Conservation (phyloP, 2,113 vertebrate species). For the Boulengeromyrus knoepffleri region DNA sequence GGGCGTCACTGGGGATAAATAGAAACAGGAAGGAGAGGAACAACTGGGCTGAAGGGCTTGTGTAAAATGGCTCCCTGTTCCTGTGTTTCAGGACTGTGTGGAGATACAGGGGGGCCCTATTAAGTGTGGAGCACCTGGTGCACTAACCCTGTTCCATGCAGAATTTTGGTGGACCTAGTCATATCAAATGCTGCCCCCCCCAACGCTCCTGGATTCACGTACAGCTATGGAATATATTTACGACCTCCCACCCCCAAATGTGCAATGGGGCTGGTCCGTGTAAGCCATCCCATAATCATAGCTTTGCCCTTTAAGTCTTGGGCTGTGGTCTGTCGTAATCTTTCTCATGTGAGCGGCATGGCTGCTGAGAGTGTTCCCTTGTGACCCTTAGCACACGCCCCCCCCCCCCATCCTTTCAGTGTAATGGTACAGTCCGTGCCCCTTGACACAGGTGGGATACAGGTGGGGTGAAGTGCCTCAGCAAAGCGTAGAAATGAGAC, state of each 20-base stretch:
- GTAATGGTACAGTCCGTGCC: background rate
- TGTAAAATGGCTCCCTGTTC: slow-evolving; percentile 37
- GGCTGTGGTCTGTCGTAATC: background rate
- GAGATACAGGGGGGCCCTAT: slow-evolving; percentile 36
- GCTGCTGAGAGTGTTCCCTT: background rate
- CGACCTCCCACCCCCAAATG: background rate
- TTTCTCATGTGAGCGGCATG: background rate
- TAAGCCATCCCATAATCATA: background rate
- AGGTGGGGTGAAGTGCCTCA: background rate
- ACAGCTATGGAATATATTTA: background rate
- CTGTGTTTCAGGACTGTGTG: slow-evolving; percentile 31
- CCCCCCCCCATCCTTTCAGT: background rate
- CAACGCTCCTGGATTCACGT: background rate
- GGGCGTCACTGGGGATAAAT: background rate
- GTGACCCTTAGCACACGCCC: background rate
- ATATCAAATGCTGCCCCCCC: background rate
- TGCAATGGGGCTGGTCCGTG: background rate
- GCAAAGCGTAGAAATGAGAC: background rate
- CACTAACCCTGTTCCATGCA: slow-evolving; percentile 35
- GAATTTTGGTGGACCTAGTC: slow-evolving; percentile 29
- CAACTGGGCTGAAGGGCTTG: slow-evolving; percentile 20
- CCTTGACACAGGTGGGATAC: background rate
- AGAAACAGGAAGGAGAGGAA: background rate
- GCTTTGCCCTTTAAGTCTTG: background rate
- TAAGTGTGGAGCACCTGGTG: slow-evolving; percentile 27